Percentiles rank a stretch among this genome's conserved stretches.
phyloP scores from a whole-genome alignment of 2,797 vertebrate species.

The Miichthys miiuy region DNA sequence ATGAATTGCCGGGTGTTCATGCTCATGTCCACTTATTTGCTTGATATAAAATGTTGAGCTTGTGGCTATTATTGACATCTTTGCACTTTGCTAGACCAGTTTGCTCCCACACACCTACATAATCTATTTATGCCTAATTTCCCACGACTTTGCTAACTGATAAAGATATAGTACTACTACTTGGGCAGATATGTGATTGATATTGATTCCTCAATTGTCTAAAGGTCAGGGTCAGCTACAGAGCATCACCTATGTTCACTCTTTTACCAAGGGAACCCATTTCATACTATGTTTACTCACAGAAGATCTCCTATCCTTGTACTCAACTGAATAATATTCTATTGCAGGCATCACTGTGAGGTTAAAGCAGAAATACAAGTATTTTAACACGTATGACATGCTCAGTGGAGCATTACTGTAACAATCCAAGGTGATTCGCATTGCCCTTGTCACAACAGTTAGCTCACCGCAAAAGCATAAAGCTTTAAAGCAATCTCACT shows the following conservation, averaged over 20 bases:
- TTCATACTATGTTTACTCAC: neutral
- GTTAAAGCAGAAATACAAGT: neutral
- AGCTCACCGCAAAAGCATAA: slow-evolving; percentile 33
- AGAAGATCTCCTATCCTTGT: no score
- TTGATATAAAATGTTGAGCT: neutral
- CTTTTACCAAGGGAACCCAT: slow-evolving; percentile 4
- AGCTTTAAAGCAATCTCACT: slow-evolving; percentile 29
- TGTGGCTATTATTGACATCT: neutral
- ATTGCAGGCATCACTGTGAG: neutral
- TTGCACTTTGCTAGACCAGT: neutral
- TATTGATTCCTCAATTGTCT: slow-evolving; percentile 5
- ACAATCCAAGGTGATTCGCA: slow-evolving; percentile 3
- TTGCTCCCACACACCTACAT: neutral
- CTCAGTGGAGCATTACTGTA: neutral
- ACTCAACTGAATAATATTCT: neutral
- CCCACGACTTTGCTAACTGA: neutral
- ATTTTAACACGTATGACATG: slow-evolving; percentile 8
- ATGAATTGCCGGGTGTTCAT: neutral
- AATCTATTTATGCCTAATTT: neutral
- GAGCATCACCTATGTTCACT: neutral
- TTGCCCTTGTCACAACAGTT: slow-evolving; percentile 26
- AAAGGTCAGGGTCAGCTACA: neutral
- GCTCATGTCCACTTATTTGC: neutral
- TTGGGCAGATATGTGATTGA: neutral
- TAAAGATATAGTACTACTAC: neutral